These are phyloP conservation scores for Aplocera efformata DNA, from an alignment of 2,888 invertebrate species.

Conservation along the genomic window DNA sequence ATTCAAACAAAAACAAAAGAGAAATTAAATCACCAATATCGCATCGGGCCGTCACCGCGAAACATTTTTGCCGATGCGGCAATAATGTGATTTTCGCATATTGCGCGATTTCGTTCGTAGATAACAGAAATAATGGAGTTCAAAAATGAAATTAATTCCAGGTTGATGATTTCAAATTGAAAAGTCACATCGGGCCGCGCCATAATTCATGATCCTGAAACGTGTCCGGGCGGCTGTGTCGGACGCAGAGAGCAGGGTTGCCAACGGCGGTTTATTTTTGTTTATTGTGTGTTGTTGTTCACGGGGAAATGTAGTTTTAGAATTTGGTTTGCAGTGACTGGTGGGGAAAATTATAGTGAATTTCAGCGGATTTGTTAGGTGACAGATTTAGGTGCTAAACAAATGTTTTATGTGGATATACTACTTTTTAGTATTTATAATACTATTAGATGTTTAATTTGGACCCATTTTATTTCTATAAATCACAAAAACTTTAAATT, in stretches of 20 bases:
- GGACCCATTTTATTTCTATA: too few relatives aligned
- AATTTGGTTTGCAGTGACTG: constrained; percentile 25
- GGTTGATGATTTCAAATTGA: constrained; percentile 82
- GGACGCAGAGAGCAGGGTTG: constrained; percentile 65
- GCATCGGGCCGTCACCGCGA: constrained; percentile 46
- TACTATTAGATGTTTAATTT: too few relatives aligned
- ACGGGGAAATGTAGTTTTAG: constrained; percentile 31
- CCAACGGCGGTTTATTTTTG: constrained; percentile 45
- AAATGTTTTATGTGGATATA: background rate
- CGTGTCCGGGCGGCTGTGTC: constrained; percentile 77
- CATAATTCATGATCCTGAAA: constrained; percentile 80
- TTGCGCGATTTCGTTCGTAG: constrained; percentile 73
- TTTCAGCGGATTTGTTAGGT: constrained; percentile 14
- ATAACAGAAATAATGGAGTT: constrained; percentile 80
- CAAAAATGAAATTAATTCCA: constrained; percentile 81
- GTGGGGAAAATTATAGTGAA: constrained; percentile 19
- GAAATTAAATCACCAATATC: constrained; percentile 57
- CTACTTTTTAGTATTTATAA: too few relatives aligned
- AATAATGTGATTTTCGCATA: constrained; percentile 76
- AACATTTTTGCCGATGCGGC: constrained; percentile 71
- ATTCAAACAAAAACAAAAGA: constrained; percentile 46
- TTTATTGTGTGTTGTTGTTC: constrained; percentile 37
- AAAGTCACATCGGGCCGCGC: constrained; percentile 81
- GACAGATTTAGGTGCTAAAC: constrained; percentile 9
- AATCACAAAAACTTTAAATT: too few relatives aligned